These are phyloP conservation scores for Pollimyrus isidori DNA, from an alignment of 2,113 vertebrate species.

Conservation along the genomic window DNA sequence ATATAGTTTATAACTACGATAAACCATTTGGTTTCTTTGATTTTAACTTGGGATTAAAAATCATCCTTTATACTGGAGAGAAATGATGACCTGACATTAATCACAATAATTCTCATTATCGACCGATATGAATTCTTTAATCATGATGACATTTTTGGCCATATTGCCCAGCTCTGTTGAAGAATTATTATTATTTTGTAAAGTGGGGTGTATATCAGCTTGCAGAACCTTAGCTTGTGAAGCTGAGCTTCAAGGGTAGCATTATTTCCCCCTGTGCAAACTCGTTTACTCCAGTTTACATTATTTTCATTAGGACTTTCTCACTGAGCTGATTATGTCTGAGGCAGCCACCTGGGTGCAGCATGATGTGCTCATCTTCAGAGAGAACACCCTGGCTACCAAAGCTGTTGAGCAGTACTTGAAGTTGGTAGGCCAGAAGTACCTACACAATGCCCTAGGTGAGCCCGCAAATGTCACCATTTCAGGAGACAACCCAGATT, in stretches of 20 bases:
- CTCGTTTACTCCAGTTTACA: background rate
- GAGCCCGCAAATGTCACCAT: slow-evolving; percentile 38
- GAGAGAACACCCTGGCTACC: slow-evolving; percentile 93
- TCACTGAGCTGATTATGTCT: slow-evolving; percentile 92
- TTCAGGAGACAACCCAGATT: background rate
- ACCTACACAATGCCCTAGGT: slow-evolving; percentile 92
- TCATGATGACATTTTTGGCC: too few relatives aligned
- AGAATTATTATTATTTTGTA: background rate
- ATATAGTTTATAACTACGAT: too few relatives aligned
- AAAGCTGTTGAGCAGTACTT: slow-evolving; percentile 95
- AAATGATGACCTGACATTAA: too few relatives aligned
- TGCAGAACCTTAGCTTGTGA: background rate
- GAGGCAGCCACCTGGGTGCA: slow-evolving; percentile 92
- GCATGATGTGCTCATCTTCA: slow-evolving; percentile 91
- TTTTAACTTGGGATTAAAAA: too few relatives aligned
- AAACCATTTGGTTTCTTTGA: too few relatives aligned
- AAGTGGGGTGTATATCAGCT: background rate
- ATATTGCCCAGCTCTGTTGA: background rate
- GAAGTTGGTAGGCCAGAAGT: slow-evolving; percentile 91
- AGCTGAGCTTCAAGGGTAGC: background rate
- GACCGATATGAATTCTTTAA: too few relatives aligned
- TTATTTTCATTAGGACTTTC: slow-evolving; percentile 72
- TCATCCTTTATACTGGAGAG: too few relatives aligned
- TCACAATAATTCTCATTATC: too few relatives aligned
- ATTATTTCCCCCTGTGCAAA: background rate